Base-by-base conservation (phyloP, 2,797 vertebrate species). In the Telmatherina bonti region DNA sequence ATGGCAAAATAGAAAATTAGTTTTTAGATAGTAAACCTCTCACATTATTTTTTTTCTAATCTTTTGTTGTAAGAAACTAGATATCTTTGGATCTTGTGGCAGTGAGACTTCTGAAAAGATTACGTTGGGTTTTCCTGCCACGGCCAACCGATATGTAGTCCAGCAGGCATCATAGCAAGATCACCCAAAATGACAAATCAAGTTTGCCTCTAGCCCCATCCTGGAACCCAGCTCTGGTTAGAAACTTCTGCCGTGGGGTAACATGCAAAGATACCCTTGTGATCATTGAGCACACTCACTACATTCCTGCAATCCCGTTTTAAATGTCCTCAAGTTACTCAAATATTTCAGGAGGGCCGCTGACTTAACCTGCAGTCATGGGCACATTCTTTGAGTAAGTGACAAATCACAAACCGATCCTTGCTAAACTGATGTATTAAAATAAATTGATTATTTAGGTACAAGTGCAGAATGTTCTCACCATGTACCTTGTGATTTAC, bases 311-410 rank as follows among this genome's bases (percentile, higher is more conserved):
- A 69, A 70, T 79, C 70, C 82, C 51, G 79, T 74, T 81, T n/a
- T 82, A 81, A 80, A 88, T 86, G 81, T 89, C 88, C 87, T 85
- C 88, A 85, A 76, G 81, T 88, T 83, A 87, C 87, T 83, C 84
- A 84, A 89, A 89, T 77, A 59, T 89, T 74, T 71, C 73, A 81
- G 62, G 87, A 87, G 74, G 70, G 69, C 72, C 81, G 63, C 79
- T 84, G 75, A 84, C 86, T 81, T 69, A 70, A 67, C 72, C 79
- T 64, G 73, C 85, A 78, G 78, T 85, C 77, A 82, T 76, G 69
- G 78, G 71, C 82, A 68, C 74, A 69, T 75, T 74, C 66, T 80
- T 63, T 64, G 53, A 72, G 71, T 53, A 29, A 61, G 58, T 72
- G 38, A 41, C 41, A 41, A 74, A 78, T 65, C 53, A 58, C 20